Base-by-base conservation (phyloP, 2,888 invertebrate species). In the Pharmacophagus antenor region DNA sequence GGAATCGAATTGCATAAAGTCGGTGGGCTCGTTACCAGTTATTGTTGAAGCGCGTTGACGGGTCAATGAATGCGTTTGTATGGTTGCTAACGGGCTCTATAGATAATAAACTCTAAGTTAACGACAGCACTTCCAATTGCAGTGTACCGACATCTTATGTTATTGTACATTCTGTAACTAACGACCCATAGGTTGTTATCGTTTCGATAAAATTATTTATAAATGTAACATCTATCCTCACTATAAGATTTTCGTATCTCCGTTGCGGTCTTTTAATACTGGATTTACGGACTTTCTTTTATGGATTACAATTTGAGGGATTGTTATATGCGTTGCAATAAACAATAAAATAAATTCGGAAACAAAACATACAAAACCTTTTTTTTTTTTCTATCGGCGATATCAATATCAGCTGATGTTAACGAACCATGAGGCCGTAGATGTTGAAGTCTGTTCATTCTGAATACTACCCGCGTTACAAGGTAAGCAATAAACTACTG, bases 51-150 rank as follows among this genome's bases (percentile, higher is more conserved):
- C 53, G 56, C 47, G 15, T 42, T 47, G 51, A 52, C 46, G 54
- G 63, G 63, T 64, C 63, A 62, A 48, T 57, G 59, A 62, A 48
- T 57, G 59, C 59, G 62, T 63, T 58, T 56, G 58, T 58, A 41
- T 27, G n/a, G 56, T 27, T 42, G 51, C 20, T 53, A 63, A 63
- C 52, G 61, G 62, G 48, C 31, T 61, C 61, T 57, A 56, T 65
- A 63, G 60, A 47, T 61, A 63, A 62, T 66, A 67, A 67, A 67
- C 53, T 51, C 21, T 41, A 31, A 31, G 20, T 58, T 64, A 61
- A 66, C 62, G 59, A 15, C 47, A 51, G 8, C 37, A 50, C 46
- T 59, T 23, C 27, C 42, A 49, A 44, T 48, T 44, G 57, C 58
- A 42, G 23, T 52, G 51, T 46, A 21, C 15, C 18, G 12, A 10